Evolutionary conservation across 2,888 invertebrate genomes (phyloP), one percentile per base, ranked within the genome.

Genomic region (Tillus elongatus): DNA sequence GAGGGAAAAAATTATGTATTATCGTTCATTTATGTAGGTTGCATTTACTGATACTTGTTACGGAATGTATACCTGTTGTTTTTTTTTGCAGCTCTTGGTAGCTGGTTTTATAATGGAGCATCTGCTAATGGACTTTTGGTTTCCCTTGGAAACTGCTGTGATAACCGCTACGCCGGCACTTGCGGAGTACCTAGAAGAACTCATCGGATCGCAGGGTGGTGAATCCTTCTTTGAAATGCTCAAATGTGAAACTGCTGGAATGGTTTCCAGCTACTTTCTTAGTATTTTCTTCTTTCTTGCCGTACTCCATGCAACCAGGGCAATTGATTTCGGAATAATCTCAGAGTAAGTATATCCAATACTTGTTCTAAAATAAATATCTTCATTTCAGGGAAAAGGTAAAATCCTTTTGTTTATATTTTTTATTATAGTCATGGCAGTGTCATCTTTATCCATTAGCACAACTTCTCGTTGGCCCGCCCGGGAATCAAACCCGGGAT

Each of bases 101-200:
- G 45, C 56, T 1, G 42, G 52, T n/a, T 58, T 61, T 30, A 24
- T 61, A 13, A 54, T 62, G 45, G 63, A 65, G 49, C 46, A 52
- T 26, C 48, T 61, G 8, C 51, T 61, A 43, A 51, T 50, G 3
- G 56, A 61, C 31, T 64, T 65, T 40, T 65, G 64, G 65, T 58
- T 58, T 37, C 63, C 63, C 3, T 37, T 65, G 30, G 63, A 65
- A 47, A 41, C 44, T 3, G 47, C 41, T 2, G 34, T 53, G 12
- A 42, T 56, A 11, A 37, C 42, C 3, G 35, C 47, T 9, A 29
- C 58, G 3, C 51, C 53, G 0, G 47, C 45, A 37, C 15, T 56
- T n/a, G 53, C 55, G 1, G 46, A 52, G 9, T 30, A 37, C 19
- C 31, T 52, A 9, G 57, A 61, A 36, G 44, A 47, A 2, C 37